Base-by-base conservation (phyloP, 2,888 invertebrate species). In the Charanyca ferruginea region DNA sequence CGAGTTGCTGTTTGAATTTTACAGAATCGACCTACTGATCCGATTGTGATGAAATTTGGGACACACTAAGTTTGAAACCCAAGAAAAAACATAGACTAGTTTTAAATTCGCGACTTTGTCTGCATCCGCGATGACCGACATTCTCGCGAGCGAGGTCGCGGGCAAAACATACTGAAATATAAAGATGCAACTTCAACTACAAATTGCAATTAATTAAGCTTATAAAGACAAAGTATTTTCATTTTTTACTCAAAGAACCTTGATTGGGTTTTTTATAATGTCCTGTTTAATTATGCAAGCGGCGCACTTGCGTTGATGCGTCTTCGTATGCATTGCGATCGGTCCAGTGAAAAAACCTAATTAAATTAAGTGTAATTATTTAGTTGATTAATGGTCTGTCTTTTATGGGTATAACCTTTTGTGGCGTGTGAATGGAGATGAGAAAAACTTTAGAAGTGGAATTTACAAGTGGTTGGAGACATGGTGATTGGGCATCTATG, bases 311-410 rank as follows among this genome's bases (percentile, higher is more conserved):
- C 55, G 32, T 23, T 45, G 54, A 16, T 8, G 41, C 49, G n/a
- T 51, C 58, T 61, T 41, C 44, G 47, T 47, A 51, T 65, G 51
- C 45, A 66, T 66, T 71, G 64, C 44, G 42, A 45, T 28, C 13
- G 35, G 9, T 6, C 11, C 18, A 45, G 16, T 23, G 9, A 65
- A 80, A 72, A 72, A 66, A 28, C 22, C 9, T 81, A 68, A 80
- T 81, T 80, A 62, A 73, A 79, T 81, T 70, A 51, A 52, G 42
- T 25, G 62, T 62, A 63, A 73, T 81, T 58, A 79, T 66, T 53
- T n/a, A 52, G 16, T 52, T 67, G 20, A 58, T 77, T 69, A 63
- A 63, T n/a, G 48, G 38, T 13, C 8, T 38, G 18, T 60, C 60
- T 28, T 62, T 55, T 54, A 67, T 0, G 64, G 66, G 2, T 47